Evolutionary conservation across 1,140 invertebrate species (phyloP).

Genomic region (Drosophila takahashii): DNA sequence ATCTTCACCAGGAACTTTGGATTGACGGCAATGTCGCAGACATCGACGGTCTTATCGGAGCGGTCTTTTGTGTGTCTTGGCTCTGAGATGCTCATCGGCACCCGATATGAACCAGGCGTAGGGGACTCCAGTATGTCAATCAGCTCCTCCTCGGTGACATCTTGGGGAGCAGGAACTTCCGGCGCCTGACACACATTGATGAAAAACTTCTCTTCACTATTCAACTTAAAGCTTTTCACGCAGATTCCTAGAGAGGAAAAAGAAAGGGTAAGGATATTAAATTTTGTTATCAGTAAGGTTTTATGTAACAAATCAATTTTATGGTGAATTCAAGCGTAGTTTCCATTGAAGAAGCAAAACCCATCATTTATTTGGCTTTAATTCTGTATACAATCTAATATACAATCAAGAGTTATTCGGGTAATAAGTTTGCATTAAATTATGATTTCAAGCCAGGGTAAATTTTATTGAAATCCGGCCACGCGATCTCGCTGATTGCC

Average conservation of each 20-base stretch:
- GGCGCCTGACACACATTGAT: conserved; percentile 92
- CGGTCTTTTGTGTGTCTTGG: conserved; percentile 92
- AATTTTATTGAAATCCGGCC: conserved; percentile 31
- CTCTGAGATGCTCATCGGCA: conserved; percentile 95
- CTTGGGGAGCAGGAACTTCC: conserved; percentile 91
- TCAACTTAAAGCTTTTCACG: conserved; percentile 90
- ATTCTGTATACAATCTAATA: conserved; percentile 9
- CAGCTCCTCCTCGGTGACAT: conserved; percentile 92
- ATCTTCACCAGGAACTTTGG: conserved; percentile 90
- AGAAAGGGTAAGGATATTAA: neutral
- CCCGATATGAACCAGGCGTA: conserved; percentile 89
- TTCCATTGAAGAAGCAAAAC: neutral
- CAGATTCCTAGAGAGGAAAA: conserved; percentile 89
- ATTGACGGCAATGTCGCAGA: conserved; percentile 92
- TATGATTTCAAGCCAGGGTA: conserved; percentile 17
- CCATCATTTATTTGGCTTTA: conserved; percentile 14
- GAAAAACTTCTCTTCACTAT: conserved; percentile 90
- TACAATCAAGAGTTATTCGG: neutral
- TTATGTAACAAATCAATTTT: neutral
- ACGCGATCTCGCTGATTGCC: conserved; percentile 49
- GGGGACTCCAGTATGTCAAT: conserved; percentile 90
- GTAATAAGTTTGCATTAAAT: neutral
- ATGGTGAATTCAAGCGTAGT: neutral
- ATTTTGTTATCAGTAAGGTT: neutral
- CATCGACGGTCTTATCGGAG: conserved; percentile 88